These are phyloP conservation scores for Anguilla japonica DNA, from an alignment of 2,113 vertebrate species.

Conservation along the genomic window DNA sequence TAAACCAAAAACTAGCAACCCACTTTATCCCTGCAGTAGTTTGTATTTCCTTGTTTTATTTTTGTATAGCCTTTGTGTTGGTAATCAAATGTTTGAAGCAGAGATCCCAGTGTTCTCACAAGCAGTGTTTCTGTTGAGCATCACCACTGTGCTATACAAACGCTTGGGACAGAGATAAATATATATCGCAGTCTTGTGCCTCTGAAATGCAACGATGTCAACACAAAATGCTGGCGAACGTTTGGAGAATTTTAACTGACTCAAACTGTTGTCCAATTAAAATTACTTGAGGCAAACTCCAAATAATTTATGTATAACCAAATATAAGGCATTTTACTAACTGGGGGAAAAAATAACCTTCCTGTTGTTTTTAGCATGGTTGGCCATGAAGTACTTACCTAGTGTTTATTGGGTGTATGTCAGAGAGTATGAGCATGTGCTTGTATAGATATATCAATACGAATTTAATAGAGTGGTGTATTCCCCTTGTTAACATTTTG, in stretches of 20 bases:
- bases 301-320: conserved; percentile 11
- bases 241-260: not conserved
- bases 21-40: conserved; percentile 49
- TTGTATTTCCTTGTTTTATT: conserved; percentile 31
- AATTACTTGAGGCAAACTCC: not conserved
- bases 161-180: not conserved
- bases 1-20: conserved; percentile 65
- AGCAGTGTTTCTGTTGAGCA: not conserved
- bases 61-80: conserved; percentile 20
- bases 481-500: conserved; percentile 33
- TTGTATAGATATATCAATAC: not conserved
- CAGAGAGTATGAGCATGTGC: conserved; percentile 32
- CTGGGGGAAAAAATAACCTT: conserved; percentile 4
- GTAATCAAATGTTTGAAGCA: conserved; percentile 10
- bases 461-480: conserved; percentile 30
- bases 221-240: conserved; percentile 27
- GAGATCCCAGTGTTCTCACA: not conserved
- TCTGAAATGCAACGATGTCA: conserved; percentile 1
- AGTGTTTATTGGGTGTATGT: conserved; percentile 42
- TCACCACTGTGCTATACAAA: conserved; percentile 15
- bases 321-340: conserved; percentile 28
- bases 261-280: not conserved
- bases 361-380: conserved; percentile 29
- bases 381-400: conserved; percentile 41
- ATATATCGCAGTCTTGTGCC: not conserved